A percentile compares a stretch with the other conserved stretches of the same genome.
These are phyloP conservation scores for Stegodyphus mimosarum DNA, from an alignment of 1,140 invertebrate genomes.

Conservation along the genomic window DNA sequence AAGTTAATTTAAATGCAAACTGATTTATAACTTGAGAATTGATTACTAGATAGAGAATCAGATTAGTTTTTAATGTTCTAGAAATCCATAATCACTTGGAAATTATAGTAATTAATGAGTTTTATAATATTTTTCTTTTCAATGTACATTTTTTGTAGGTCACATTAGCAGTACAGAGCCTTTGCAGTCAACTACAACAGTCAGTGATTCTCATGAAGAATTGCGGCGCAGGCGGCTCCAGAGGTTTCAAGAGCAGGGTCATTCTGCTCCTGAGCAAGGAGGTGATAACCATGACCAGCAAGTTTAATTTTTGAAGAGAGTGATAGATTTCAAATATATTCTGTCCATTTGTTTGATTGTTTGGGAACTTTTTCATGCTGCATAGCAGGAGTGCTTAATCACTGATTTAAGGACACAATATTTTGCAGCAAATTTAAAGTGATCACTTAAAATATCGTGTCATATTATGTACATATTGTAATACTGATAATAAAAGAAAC, in stretches of 20 bases:
- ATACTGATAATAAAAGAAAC: conserved; percentile 33
- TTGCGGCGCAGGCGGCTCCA: conserved; percentile 31
- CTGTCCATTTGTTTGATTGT: conserved; percentile 51
- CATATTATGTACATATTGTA: conserved; percentile 58
- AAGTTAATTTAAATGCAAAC: too few species aligned
- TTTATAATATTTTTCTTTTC: too few species aligned
- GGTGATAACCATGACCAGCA: conserved; percentile 13
- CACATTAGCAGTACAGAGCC: not conserved
- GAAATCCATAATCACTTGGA: too few species aligned
- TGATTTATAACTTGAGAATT: too few species aligned
- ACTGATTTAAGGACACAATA: not conserved
- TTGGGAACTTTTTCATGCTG: conserved; percentile 20
- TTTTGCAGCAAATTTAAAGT: conserved; percentile 9
- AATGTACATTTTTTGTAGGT: not conserved
- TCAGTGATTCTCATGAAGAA: conserved; percentile 32
- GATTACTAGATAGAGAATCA: too few species aligned
- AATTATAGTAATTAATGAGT: too few species aligned
- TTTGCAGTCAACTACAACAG: conserved; percentile 5
- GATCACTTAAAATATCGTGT: conserved; percentile 55
- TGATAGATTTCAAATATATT: conserved; percentile 37
- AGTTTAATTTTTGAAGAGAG: conserved; percentile 5
- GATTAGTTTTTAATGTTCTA: too few species aligned
- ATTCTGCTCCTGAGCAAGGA: not conserved
- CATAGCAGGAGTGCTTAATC: not conserved
- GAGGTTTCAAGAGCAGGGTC: conserved; percentile 14